A percentile compares a stretch with the other conserved stretches of the same genome.
Evolutionary conservation across 2,113 vertebrate species (phyloP).

Genomic region (Lutjanus erythropterus): DNA sequence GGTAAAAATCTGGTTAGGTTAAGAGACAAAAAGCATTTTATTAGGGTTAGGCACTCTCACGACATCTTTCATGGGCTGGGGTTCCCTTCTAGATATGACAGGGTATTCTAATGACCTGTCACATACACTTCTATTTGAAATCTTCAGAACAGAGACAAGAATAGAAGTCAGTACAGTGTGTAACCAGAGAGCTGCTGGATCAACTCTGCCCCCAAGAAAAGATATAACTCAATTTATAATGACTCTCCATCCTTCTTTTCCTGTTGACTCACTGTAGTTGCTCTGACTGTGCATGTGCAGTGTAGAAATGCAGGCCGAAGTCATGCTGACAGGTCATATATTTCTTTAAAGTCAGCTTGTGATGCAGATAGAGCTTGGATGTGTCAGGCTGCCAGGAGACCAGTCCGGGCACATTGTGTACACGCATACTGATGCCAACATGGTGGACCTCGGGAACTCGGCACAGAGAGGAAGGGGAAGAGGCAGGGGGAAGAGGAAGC

Average conservation of each 20-base stretch:
- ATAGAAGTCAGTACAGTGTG: conserved; percentile 2
- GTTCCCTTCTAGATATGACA: too few species aligned
- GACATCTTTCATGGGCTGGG: too few species aligned
- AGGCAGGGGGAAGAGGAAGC: conserved; percentile 5
- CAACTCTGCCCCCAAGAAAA: conserved; percentile 7
- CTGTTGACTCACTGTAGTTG: conserved; percentile 7
- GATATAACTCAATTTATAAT: conserved; percentile 27
- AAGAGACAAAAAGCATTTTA: too few species aligned
- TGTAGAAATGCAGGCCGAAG: conserved; percentile 33
- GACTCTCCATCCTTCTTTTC: conserved; percentile 10
- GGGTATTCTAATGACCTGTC: not conserved
- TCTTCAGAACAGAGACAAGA: conserved; percentile 13
- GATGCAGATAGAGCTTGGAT: conserved; percentile 65
- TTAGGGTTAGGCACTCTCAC: too few species aligned
- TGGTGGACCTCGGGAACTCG: conserved; percentile 56
- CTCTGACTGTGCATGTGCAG: conserved; percentile 7
- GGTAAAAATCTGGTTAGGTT: too few species aligned
- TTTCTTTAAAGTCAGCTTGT: conserved; percentile 69
- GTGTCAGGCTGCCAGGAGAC: conserved; percentile 69
- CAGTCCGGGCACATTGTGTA: conserved; percentile 68
- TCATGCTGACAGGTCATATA: conserved; percentile 62
- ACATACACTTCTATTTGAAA: conserved; percentile 18
- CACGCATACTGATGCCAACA: conserved; percentile 68
- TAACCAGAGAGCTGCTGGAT: conserved; percentile 1
- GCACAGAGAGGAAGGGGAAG: conserved; percentile 32